Percentiles rank a stretch among this genome's conserved stretches.
Evolutionary conservation across 1,140 invertebrate species (phyloP).

Genomic region (Antheraea mylitta): DNA sequence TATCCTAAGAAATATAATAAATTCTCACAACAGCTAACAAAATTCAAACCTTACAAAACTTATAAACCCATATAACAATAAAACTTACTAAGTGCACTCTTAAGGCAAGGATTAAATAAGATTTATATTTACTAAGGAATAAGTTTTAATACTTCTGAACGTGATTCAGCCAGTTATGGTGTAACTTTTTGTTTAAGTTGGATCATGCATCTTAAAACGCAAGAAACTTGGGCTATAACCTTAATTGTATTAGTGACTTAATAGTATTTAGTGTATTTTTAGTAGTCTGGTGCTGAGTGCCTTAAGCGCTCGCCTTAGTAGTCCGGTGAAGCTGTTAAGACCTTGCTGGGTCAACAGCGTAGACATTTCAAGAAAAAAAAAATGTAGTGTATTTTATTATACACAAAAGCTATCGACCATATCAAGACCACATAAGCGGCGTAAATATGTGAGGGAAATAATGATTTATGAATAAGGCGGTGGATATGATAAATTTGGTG

Average conservation of each 20-base stretch:
- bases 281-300: too few species aligned
- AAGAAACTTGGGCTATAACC: neutral
- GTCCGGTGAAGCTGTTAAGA: too few species aligned
- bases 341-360: too few species aligned
- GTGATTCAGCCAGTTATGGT: neutral
- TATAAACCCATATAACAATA: neutral
- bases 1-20: neutral
- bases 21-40: neutral
- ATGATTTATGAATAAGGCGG: too few species aligned
- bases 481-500: too few species aligned
- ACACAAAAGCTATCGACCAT: too few species aligned
- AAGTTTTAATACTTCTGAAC: constrained; percentile 4
- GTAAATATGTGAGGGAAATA: too few species aligned
- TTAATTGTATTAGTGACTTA: neutral
- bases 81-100: constrained; percentile 10
- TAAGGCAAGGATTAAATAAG: neutral
- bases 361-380: too few species aligned
- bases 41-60: neutral
- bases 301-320: too few species aligned
- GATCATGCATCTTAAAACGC: neutral
- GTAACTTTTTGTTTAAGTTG: neutral
- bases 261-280: too few species aligned
- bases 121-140: neutral
- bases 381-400: too few species aligned
- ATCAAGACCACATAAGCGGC: too few species aligned